Percentiles rank a stretch among this genome's conserved stretches.
Conservation (phyloP, 2,113 vertebrate species). For the human (Homo sapiens) region DNA sequence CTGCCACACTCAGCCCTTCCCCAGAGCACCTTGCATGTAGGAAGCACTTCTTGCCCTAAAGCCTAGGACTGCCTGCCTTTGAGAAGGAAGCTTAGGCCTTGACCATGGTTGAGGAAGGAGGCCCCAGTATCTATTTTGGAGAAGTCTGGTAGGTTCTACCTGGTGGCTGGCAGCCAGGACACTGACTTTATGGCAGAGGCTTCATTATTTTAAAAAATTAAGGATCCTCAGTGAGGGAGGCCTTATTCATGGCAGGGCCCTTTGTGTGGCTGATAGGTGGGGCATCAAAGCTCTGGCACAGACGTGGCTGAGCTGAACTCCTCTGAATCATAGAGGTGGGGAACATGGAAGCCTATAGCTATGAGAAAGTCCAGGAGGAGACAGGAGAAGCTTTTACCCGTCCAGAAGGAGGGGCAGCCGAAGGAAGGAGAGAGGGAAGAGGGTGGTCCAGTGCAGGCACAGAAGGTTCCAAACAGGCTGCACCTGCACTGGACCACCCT, state of each 20-base stretch:
- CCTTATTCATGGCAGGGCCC: neutral
- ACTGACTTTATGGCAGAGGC: neutral
- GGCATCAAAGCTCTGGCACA: no score
- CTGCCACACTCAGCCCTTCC: no score
- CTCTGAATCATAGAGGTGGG: neutral
- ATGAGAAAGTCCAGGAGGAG: neutral
- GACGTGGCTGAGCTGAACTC: neutral
- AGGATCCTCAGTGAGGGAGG: neutral
- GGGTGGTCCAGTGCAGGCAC: neutral
- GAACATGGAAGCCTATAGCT: neutral
- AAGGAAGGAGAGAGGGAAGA: neutral
- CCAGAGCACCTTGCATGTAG: accelerated
- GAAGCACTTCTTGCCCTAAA: no score
- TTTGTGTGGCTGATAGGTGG: neutral
- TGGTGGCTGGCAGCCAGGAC: neutral
- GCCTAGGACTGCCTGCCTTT: neutral
- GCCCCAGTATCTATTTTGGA: neutral
- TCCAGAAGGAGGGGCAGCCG: neutral
- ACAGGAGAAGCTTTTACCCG: neutral
- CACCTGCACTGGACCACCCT: neutral
- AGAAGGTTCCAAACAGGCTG: neutral
- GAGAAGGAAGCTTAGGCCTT: neutral
- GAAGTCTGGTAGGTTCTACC: neutral
- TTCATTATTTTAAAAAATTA: no score
- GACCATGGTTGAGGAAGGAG: neutral